Conservation (phyloP, 2,797 vertebrate species). For the Eupleurogrammus muticus region DNA sequence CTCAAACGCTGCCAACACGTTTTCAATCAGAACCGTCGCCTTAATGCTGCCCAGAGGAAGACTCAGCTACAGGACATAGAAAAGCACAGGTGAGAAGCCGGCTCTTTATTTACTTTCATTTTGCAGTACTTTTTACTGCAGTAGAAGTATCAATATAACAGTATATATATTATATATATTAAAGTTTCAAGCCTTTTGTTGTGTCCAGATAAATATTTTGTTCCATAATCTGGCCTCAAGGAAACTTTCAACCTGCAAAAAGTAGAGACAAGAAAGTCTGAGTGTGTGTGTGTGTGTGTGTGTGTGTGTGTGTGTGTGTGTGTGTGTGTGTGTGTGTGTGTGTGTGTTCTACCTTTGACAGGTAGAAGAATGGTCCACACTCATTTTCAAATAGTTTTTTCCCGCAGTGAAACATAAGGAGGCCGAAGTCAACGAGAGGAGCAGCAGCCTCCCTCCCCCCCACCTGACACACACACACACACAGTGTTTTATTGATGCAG, state of each 20-base stretch:
- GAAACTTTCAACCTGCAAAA: constrained; percentile 83
- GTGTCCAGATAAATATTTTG: constrained; percentile 86
- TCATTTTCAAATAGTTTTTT: constrained; percentile 75
- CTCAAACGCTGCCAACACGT: constrained; percentile 86
- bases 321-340: constrained; percentile 7
- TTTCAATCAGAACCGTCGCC: constrained; percentile 87
- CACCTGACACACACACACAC: constrained; percentile 64
- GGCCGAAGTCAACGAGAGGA: constrained; percentile 87
- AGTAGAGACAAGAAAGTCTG: background rate
- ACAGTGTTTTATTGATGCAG: too few relatives aligned
- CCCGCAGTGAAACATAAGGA: constrained; percentile 86
- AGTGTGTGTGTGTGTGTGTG: background rate
- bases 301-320: background rate
- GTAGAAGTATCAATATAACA: background rate
- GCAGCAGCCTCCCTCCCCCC: constrained; percentile 84
- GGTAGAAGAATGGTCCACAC: constrained; percentile 86
- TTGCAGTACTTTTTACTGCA: too few relatives aligned
- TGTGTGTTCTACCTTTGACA: constrained; percentile 81
- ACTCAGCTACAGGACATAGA: constrained; percentile 82
- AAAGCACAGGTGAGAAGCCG: too few relatives aligned
- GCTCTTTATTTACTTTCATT: too few relatives aligned
- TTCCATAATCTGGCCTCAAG: constrained; percentile 88
- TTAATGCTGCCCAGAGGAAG: constrained; percentile 84
- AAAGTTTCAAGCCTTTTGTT: constrained; percentile 76
- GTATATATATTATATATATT: background rate